These are phyloP conservation scores for Labeo rohita DNA, from an alignment of 2,113 vertebrate species.

Conservation along the genomic window DNA sequence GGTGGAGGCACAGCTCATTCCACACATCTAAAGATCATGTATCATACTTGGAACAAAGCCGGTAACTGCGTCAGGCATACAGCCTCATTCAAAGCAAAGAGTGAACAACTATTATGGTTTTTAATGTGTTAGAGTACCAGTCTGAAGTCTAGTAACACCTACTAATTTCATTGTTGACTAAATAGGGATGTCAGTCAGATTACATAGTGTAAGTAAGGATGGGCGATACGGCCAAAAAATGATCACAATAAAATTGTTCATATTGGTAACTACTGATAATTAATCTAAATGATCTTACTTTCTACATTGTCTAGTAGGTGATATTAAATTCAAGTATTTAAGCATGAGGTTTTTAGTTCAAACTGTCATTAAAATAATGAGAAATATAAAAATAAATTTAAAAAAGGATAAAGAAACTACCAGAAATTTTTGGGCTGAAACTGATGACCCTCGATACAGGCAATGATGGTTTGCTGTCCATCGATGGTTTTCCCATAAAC, in stretches of 20 bases:
- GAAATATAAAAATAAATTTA: too few species aligned
- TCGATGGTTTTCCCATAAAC: constrained; percentile 96
- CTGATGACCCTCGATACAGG: constrained; percentile 94
- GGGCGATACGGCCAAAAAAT: too few species aligned
- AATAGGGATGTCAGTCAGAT: too few species aligned
- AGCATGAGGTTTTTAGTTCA: too few species aligned
- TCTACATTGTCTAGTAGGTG: too few species aligned
- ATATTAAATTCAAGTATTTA: too few species aligned
- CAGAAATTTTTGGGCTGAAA: constrained; percentile 98
- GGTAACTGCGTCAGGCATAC: background rate
- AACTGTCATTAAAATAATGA: too few species aligned
- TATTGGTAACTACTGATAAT: too few species aligned
- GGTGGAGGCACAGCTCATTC: background rate
- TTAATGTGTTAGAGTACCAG: background rate
- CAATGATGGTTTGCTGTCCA: constrained; percentile 95
- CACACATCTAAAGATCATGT: background rate
- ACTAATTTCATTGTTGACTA: too few species aligned
- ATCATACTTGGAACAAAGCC: background rate
- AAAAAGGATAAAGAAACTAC: constrained; percentile 72
- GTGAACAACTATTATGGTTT: background rate
- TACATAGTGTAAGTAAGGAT: too few species aligned
- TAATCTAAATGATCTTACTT: too few species aligned
- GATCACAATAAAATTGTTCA: too few species aligned
- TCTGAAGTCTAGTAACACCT: background rate
- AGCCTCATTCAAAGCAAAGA: background rate